Evolutionary conservation across 2,888 invertebrate species (phyloP), one percentile per base, ranked within the genome.

Genomic region (Tinea trinotella): DNA sequence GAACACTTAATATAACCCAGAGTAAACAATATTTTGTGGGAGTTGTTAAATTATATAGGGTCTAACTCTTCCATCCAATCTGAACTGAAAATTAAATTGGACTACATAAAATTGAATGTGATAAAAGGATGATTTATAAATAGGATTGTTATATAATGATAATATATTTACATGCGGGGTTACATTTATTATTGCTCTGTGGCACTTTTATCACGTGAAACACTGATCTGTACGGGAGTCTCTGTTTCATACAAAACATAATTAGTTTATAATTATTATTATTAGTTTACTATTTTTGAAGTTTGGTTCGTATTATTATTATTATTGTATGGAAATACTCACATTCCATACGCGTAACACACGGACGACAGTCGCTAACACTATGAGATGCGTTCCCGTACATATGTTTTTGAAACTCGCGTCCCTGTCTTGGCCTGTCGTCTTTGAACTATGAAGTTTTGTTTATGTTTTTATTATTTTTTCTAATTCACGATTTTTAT

Each of bases 381-480:
- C 80, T 74, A 70, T 55, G 71, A 75, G 83, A 79, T 69, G 22
- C 57, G 57, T 53, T 80, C 85, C 82, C 85, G 84, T 84, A 85
- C 85, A 66, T 62, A 61, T 84, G 79, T 78, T 85, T 84, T 80
- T 83, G 81, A 84, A 83, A 83, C 83, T 84, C 83, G 70, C 76
- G 71, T 75, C 82, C 79, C 74, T 75, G 85, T 83, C 85, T 85
- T 84, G 85, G 85, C 85, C 85, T 83, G 85, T 83, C 83, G 83
- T 85, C 85, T 76, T 19, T 19, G n/a, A 12, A 19, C 18, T 19
- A 48, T 19, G n/a, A 24, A 20, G n/a, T 50, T n/a, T n/a, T n/a
- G n/a, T n/a, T 24, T 48, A 48, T 48, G 4, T 50, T 50, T 24
- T 3, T 50, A 3, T 24, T 24, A 20, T 24, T 24, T 48, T n/a